Evolutionary conservation across 2,888 invertebrate species (phyloP).

Genomic region (Xylota segnis): DNA sequence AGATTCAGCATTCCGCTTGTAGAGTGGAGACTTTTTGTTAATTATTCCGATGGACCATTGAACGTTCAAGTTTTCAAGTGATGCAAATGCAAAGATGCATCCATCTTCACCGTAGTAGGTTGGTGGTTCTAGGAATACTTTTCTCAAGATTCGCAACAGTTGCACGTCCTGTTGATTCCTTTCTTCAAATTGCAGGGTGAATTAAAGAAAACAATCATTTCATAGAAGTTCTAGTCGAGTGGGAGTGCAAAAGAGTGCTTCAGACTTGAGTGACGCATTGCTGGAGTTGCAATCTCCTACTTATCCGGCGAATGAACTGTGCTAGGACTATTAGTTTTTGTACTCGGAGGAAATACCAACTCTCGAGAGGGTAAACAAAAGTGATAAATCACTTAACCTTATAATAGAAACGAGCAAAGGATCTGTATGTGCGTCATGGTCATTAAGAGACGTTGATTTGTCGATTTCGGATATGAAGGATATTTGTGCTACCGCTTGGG

Average conservation of each 20-base stretch:
- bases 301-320: constrained; percentile 57
- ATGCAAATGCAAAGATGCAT: constrained; percentile 49
- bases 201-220: constrained; percentile 68
- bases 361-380: constrained; percentile 65
- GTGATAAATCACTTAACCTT: constrained; percentile 73
- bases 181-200: constrained; percentile 49
- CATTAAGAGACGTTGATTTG: constrained; percentile 65
- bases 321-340: constrained; percentile 21
- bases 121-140: constrained; percentile 56
- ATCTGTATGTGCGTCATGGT: constrained; percentile 51
- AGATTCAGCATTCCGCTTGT: constrained; percentile 18
- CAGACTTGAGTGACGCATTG: constrained; percentile 58
- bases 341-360: constrained; percentile 43
- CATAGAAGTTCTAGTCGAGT: constrained; percentile 38
- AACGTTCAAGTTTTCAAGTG: constrained; percentile 45
- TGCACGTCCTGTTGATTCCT: constrained; percentile 46
- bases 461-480: constrained; percentile 69
- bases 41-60: constrained; percentile 63
- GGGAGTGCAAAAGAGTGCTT: constrained; percentile 57
- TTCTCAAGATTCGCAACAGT: constrained; percentile 32
- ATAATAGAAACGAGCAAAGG: constrained; percentile 39
- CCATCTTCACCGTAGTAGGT: constrained; percentile 25
- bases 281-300: constrained; percentile 65
- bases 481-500: constrained; percentile 46
- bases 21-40: constrained; percentile 56